A percentile compares a stretch with the other conserved stretches of the same genome.
Evolutionary conservation across 2,888 invertebrate species (phyloP).

Genomic region (Phaedon cochleariae): DNA sequence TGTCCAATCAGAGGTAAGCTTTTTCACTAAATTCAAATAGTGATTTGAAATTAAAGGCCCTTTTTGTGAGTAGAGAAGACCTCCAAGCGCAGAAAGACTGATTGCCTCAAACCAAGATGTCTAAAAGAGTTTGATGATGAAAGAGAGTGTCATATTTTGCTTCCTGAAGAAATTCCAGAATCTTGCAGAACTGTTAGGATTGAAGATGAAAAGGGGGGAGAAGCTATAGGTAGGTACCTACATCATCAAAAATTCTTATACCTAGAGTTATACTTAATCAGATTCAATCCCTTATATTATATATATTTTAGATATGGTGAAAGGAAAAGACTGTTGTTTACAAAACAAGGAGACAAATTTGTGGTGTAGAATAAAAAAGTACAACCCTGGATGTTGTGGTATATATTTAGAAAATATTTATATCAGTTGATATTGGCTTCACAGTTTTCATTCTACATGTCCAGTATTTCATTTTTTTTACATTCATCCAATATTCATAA

Average conservation of each 20-base stretch:
- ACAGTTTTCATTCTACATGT: no score
- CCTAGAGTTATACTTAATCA: no score
- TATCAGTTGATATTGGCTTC: no score
- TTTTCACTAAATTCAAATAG: neutral
- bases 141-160: neutral
- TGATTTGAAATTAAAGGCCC: neutral
- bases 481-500: no score
- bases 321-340: neutral
- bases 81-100: neutral
- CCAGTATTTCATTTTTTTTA: no score
- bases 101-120: neutral
- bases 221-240: no score
- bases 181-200: neutral
- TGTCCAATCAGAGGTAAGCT: neutral
- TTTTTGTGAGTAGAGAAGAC: neutral
- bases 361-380: neutral
- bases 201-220: neutral
- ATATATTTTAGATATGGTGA: neutral
- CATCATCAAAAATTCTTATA: no score
- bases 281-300: no score
- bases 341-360: neutral
- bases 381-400: neutral
- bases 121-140: neutral
- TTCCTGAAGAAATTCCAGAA: neutral
- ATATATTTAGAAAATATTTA: neutral